A percentile compares a stretch with the other conserved stretches of the same genome.
These are phyloP conservation scores for Paralvinella palmiformis DNA, from an alignment of 1,140 invertebrate genomes.

Conservation along the genomic window DNA sequence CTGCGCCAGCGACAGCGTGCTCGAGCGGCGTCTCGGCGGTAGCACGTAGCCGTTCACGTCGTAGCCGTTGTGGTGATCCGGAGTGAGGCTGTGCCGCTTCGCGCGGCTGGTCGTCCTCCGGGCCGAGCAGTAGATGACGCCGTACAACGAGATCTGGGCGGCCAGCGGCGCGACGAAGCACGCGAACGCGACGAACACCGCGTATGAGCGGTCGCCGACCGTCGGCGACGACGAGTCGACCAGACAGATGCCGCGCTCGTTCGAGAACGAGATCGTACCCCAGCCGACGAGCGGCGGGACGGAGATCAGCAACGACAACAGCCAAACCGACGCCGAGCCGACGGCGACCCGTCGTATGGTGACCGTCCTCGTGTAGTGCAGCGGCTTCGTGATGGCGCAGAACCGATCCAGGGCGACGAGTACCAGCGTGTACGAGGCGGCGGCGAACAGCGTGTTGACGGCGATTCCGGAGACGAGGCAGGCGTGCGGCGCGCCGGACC, in stretches of 20 bases:
- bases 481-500: conserved; percentile 43
- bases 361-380: conserved; percentile 58
- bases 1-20: conserved; percentile 18
- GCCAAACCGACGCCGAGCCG: conserved; percentile 65
- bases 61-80: conserved; percentile 29
- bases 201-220: conserved; percentile 31
- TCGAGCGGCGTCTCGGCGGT: conserved; percentile 12
- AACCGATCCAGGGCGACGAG: conserved; percentile 79
- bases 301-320: conserved; percentile 35
- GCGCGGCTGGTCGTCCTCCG: conserved; percentile 64
- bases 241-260: conserved; percentile 38
- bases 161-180: conserved; percentile 62
- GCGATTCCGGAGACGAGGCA: conserved; percentile 54
- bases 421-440: conserved; percentile 65
- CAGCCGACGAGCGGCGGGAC: conserved; percentile 39
- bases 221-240: conserved; percentile 32
- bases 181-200: conserved; percentile 27
- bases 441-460: conserved; percentile 54
- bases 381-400: conserved; percentile 61
- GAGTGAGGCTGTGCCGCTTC: conserved; percentile 58
- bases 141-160: conserved; percentile 65
- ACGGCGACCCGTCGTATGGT: conserved; percentile 65
- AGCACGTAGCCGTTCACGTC: conserved; percentile 23
- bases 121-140: conserved; percentile 66
- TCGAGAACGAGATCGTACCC: conserved; percentile 39